These are phyloP conservation scores for Antheraea assamensis DNA, from an alignment of 2,888 invertebrate species.

Conservation along the genomic window DNA sequence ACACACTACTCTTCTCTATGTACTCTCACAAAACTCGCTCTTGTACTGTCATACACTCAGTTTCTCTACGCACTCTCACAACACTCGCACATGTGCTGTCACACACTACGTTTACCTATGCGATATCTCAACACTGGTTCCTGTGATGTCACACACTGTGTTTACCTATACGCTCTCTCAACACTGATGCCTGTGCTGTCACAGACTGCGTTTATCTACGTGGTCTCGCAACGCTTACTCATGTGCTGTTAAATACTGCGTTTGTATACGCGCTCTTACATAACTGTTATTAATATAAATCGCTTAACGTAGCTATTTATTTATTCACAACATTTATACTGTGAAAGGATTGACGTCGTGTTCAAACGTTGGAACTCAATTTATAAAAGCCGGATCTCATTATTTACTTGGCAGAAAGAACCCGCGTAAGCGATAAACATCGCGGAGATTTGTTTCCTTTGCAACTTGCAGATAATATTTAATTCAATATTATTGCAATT, in stretches of 20 bases:
- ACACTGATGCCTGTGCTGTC: neutral
- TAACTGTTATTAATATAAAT: neutral
- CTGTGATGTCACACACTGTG: no score
- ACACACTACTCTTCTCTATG: no score
- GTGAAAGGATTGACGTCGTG: constrained; percentile 25
- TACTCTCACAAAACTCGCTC: no score
- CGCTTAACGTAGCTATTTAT: constrained; percentile 16
- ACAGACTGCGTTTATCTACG: no score
- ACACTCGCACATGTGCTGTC: no score
- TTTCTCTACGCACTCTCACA: no score
- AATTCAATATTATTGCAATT: neutral
- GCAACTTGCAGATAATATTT: constrained; percentile 20
- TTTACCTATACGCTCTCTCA: neutral
- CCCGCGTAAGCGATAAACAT: constrained; percentile 32
- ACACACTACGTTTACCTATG: no score
- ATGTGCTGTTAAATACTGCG: neutral
- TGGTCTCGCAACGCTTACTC: neutral
- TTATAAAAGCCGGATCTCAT: constrained; percentile 56
- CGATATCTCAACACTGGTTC: no score
- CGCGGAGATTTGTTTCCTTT: constrained; percentile 29
- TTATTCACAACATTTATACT: constrained; percentile 18
- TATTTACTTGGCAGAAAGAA: constrained; percentile 49
- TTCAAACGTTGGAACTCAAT: constrained; percentile 47
- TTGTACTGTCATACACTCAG: no score
- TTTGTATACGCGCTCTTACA: neutral